A percentile compares a stretch with the other conserved stretches of the same genome.
These are phyloP conservation scores for Protophormia terraenovae DNA, from an alignment of 2,888 invertebrate genomes.

Conservation along the genomic window DNA sequence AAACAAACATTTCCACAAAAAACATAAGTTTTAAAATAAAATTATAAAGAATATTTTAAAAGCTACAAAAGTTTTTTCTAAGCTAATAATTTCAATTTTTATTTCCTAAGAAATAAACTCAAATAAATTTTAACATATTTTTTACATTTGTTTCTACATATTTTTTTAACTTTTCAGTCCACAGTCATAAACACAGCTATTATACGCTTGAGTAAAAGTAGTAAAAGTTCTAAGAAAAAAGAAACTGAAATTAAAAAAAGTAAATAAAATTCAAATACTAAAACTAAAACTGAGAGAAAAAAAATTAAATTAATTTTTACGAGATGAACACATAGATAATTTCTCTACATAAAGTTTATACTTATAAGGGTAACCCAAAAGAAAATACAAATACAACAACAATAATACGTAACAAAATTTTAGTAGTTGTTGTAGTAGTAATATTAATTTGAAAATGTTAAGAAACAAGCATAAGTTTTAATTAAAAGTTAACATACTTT, in stretches of 20 bases:
- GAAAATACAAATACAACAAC: too few species aligned
- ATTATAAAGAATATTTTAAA: slow-evolving; percentile 13
- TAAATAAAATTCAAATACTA: slow-evolving; percentile 17
- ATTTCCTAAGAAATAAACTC: slow-evolving; percentile 31
- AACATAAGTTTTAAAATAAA: neutral
- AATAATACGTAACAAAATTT: neutral
- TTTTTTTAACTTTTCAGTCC: too few species aligned
- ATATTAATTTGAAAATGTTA: slow-evolving; percentile 48
- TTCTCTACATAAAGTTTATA: slow-evolving; percentile 5
- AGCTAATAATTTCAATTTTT: slow-evolving; percentile 30
- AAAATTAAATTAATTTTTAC: slow-evolving; percentile 61
- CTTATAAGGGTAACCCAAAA: slow-evolving; percentile 14
- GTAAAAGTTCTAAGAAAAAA: slow-evolving; percentile 49
- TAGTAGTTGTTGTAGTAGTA: slow-evolving; percentile 2
- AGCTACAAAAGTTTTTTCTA: neutral
- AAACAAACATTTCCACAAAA: neutral
- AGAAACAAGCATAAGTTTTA: slow-evolving; percentile 62
- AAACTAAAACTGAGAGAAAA: slow-evolving; percentile 26
- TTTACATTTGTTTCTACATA: slow-evolving; percentile 4
- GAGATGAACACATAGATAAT: slow-evolving; percentile 53
- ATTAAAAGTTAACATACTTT: slow-evolving; percentile 67
- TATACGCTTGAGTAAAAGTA: slow-evolving; percentile 52
- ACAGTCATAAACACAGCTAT: slow-evolving; percentile 48
- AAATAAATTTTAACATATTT: slow-evolving; percentile 54
- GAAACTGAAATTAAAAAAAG: slow-evolving; percentile 25